phyloP scores from a whole-genome alignment of 2,888 invertebrate species.

The Xanthorhoe spadicearia region DNA sequence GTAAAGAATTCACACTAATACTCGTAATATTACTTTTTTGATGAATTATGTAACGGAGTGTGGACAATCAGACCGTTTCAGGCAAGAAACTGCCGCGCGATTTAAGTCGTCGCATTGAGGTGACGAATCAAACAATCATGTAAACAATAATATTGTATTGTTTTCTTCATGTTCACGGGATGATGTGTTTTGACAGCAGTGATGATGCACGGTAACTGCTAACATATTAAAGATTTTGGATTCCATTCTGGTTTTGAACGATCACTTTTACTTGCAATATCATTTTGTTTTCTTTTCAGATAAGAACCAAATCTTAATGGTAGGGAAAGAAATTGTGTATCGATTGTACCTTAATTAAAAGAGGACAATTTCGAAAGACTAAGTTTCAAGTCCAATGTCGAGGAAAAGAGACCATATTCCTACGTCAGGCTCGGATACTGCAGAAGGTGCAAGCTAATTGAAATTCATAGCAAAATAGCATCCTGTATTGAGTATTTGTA shows the following conservation, averaged over 20 bases:
- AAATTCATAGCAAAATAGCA: conserved; percentile 44
- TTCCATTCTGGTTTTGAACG: background rate
- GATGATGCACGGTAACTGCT: background rate
- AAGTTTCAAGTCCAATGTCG: background rate
- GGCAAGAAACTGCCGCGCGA: conserved; percentile 58
- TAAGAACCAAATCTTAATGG: too few relatives aligned
- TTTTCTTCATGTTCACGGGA: conserved; percentile 61
- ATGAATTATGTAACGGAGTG: background rate
- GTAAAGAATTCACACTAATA: background rate
- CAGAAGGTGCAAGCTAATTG: conserved; percentile 5
- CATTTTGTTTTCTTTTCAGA: background rate
- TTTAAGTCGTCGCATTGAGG: conserved; percentile 57
- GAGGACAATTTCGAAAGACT: background rate
- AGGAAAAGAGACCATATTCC: too few relatives aligned
- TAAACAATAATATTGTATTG: conserved; percentile 80
- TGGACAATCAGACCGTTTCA: conserved; percentile 40
- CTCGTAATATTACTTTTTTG: background rate
- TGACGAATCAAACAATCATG: conserved; percentile 73
- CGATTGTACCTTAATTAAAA: too few relatives aligned
- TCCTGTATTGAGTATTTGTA: conserved; percentile 65
- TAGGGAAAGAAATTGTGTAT: too few relatives aligned
- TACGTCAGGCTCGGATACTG: background rate
- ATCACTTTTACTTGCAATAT: background rate
- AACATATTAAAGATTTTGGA: conserved; percentile 1
- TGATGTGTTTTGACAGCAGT: conserved; percentile 47